Base-by-base conservation (phyloP, 2,113 vertebrate genomes). In the Callochromis pleurospilus region DNA sequence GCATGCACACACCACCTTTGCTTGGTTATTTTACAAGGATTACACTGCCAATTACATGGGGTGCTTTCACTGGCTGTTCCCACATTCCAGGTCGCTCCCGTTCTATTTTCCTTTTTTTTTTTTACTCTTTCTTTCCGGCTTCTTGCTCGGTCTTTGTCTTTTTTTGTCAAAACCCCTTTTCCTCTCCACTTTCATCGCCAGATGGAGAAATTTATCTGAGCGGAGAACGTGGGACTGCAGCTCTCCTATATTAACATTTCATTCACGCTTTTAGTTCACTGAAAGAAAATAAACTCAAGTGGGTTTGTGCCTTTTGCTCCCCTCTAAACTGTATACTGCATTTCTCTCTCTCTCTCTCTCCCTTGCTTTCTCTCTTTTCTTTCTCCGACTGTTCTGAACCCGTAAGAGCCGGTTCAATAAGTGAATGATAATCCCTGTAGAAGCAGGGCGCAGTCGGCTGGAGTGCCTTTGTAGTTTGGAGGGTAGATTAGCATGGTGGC, bases 351-450 rank as follows among this genome's bases (percentile, higher is more conserved):
- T 68, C 88, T 47, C 55, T 29, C 83, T 54, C 65, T 86, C 90
- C 47, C 88, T 84, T 82, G 47, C 79, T 65, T 80, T n/a, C 65
- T 79, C 53, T 29, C 85, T 79, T 77, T 77, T 77, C 26, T 55
- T 81, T 88, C 85, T 89, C 53, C 24, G 13, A 83, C 79, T 87
- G 77, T 90, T 88, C 82, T 56, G 75, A 86, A 86, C 31, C 79
- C 82, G 65, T 89, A 92, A 93, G 88, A 92, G 89, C 84, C 3
- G n/a, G 85, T 93, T 94, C 93, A 93, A 91, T 90, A 93, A 94
- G 89, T 92, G 94, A 93, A 95, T 92, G 93, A 90, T 95, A 95
- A 95, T 95, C 95, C 93, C 90, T 91, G 93, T 90, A 91, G 93
- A 82, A 92, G 89, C 83, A 91, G 84, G 86, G 89, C 81, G 90